phyloP scores from a whole-genome alignment of 2,888 invertebrate genomes.

The Polylopha cassiicola region DNA sequence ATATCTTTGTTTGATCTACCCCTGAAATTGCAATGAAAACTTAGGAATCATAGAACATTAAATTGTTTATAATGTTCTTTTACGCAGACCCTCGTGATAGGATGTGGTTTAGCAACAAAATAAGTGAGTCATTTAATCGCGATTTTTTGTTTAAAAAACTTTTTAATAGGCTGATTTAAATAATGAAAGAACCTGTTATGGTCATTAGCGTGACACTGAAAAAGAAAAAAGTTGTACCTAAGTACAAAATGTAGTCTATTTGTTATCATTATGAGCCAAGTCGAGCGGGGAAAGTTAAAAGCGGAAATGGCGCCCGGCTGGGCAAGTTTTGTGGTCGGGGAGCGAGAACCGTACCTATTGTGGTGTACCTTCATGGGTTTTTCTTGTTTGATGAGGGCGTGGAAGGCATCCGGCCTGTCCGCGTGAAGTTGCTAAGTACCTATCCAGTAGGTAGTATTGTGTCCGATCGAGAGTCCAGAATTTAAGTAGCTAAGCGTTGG shows the following conservation, averaged over 20 bases:
- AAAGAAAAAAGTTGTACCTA: conserved; percentile 50
- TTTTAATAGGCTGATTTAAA: conserved; percentile 15
- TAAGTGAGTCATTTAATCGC: too few relatives aligned
- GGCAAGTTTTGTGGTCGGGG: conserved; percentile 35
- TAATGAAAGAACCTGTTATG: conserved; percentile 45
- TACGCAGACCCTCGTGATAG: too few relatives aligned
- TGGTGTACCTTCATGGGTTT: conserved; percentile 49
- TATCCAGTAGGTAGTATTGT: too few relatives aligned
- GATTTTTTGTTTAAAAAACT: too few relatives aligned
- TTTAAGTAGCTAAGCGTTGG: too few relatives aligned
- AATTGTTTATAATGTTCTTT: too few relatives aligned
- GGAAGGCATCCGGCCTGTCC: conserved; percentile 50
- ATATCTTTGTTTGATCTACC: too few relatives aligned
- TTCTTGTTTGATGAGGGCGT: conserved; percentile 44
- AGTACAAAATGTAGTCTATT: conserved; percentile 63
- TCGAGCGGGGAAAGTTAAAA: conserved; percentile 58
- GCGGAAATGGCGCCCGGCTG: conserved; percentile 61
- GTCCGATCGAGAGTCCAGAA: too few relatives aligned
- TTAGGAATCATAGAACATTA: too few relatives aligned
- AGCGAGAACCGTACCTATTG: conserved; percentile 34
- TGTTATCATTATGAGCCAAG: conserved; percentile 67
- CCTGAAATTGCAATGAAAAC: too few relatives aligned
- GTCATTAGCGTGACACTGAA: conserved; percentile 56
- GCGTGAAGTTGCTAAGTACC: conserved; percentile 46
- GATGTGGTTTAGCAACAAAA: too few relatives aligned